Percentiles rank a stretch among this genome's conserved stretches.
Evolutionary conservation across 35 echinoderm and acorn worm genomes (phyloP).

Genomic region (Apostichopus parvimensis): DNA sequence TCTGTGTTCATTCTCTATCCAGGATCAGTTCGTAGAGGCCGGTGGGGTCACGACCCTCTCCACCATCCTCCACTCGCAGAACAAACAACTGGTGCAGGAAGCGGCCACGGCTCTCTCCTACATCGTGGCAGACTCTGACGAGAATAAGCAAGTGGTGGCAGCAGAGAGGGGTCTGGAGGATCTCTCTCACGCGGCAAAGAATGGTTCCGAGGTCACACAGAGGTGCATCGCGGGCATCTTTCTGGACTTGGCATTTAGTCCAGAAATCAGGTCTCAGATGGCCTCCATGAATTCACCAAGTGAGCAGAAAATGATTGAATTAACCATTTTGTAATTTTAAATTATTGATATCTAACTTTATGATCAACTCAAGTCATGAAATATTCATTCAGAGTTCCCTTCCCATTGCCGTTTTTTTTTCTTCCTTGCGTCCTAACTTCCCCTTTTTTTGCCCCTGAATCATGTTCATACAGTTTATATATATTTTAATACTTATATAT

Average conservation of each 20-base stretch:
- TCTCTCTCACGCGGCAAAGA: slow-evolving; percentile 78
- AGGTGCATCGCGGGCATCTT: slow-evolving; percentile 79
- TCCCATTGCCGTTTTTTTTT: no score
- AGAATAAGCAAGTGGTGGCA: slow-evolving; percentile 78
- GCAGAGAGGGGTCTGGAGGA: slow-evolving; percentile 92
- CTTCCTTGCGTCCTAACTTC: no score
- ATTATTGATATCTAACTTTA: no score
- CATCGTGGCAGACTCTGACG: slow-evolving; percentile 90
- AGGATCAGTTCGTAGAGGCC: slow-evolving; percentile 95
- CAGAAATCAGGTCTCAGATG: slow-evolving; percentile 85
- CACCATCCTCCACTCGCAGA: slow-evolving; percentile 77
- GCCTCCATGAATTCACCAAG: slow-evolving; percentile 82
- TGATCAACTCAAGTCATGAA: no score
- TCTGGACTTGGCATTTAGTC: slow-evolving; percentile 87
- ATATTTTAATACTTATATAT: no score
- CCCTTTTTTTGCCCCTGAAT: no score
- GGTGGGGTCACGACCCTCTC: slow-evolving; percentile 84
- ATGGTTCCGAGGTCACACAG: slow-evolving; percentile 62
- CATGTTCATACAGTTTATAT: no score
- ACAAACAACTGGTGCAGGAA: slow-evolving; percentile 80
- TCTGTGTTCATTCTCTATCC: not conserved
- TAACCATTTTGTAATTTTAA: no score
- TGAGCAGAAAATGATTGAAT: slow-evolving; percentile 28
- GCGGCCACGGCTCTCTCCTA: slow-evolving; percentile 91
- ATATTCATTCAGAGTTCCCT: no score